Conservation (phyloP, 2,888 invertebrate species). For the Tenthredo livida region DNA sequence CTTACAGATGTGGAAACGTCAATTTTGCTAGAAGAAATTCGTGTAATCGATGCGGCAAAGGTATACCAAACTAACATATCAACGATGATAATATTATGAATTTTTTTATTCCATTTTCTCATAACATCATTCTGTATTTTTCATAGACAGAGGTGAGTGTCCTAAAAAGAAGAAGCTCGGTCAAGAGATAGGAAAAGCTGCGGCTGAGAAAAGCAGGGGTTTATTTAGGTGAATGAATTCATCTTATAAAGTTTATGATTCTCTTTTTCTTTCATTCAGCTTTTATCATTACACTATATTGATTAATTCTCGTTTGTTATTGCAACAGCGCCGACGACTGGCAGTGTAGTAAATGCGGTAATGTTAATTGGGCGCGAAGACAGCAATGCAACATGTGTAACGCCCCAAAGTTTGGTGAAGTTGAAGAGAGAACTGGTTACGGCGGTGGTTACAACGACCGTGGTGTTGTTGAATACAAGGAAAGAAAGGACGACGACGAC, state of each 20-base stretch:
- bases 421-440: conserved; percentile 90
- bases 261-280: no score
- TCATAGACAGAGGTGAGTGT: conserved; percentile 77
- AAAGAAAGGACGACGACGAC: conserved; percentile 90
- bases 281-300: no score
- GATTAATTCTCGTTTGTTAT: no score
- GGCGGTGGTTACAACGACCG: conserved; percentile 97
- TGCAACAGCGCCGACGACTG: conserved; percentile 96
- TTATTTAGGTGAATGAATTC: conserved; percentile 81
- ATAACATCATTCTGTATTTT: conserved; percentile 48
- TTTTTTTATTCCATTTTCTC: neutral
- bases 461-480: conserved; percentile 96
- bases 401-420: conserved; percentile 97
- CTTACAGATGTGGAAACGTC: conserved; percentile 90
- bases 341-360: conserved; percentile 99
- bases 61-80: conserved; percentile 63
- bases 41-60: conserved; percentile 96
- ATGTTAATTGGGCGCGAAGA: conserved; percentile 99
- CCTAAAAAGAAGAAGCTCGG: conserved; percentile 91
- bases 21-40: conserved; percentile 95
- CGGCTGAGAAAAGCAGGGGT: conserved; percentile 99
- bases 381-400: conserved; percentile 99
- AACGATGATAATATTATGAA: no score
- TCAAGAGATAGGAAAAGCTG: conserved; percentile 98
- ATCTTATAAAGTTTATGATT: no score